Evolutionary conservation across 2,797 vertebrate species (phyloP).

Genomic region (Helostoma temminkii): DNA sequence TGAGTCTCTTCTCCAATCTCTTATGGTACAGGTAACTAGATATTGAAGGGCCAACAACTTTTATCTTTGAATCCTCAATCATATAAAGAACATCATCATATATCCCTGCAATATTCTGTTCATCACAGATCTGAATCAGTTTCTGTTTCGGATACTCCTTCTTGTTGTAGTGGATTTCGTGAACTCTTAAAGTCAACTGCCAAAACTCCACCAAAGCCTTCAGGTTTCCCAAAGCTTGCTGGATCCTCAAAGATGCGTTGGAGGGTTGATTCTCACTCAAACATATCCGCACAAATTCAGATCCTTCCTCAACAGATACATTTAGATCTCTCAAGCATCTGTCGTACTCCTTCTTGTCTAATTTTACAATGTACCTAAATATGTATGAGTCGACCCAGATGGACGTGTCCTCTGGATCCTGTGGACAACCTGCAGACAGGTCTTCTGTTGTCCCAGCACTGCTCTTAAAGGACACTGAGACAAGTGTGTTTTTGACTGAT

Average conservation of each 20-base stretch:
- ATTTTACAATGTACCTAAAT: conserved; percentile 48
- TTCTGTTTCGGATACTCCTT: not conserved
- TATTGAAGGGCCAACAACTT: conserved; percentile 16
- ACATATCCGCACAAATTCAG: conserved; percentile 19
- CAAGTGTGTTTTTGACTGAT: not conserved
- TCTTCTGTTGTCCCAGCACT: not conserved
- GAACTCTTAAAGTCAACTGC: conserved; percentile 15
- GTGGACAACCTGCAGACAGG: not conserved
- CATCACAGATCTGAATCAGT: conserved; percentile 29
- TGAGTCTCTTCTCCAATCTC: accelerated
- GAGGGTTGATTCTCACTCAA: not conserved
- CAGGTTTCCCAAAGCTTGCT: conserved; percentile 2
- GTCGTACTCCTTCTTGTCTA: not conserved
- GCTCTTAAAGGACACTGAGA: not conserved
- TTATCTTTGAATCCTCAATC: conserved; percentile 34
- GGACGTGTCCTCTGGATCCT: not conserved
- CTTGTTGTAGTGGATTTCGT: conserved; percentile 10
- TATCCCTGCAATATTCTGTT: accelerated
- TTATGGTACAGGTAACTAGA: conserved; percentile 10
- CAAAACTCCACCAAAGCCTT: accelerated
- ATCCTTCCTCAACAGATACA: not conserved
- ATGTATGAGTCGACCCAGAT: conserved; percentile 51
- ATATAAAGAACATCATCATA: conserved; percentile 1
- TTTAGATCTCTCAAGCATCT: not conserved
- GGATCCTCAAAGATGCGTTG: not conserved